Evolutionary conservation across 2,113 vertebrate genomes (phyloP).

Genomic region (Redunca redunca): DNA sequence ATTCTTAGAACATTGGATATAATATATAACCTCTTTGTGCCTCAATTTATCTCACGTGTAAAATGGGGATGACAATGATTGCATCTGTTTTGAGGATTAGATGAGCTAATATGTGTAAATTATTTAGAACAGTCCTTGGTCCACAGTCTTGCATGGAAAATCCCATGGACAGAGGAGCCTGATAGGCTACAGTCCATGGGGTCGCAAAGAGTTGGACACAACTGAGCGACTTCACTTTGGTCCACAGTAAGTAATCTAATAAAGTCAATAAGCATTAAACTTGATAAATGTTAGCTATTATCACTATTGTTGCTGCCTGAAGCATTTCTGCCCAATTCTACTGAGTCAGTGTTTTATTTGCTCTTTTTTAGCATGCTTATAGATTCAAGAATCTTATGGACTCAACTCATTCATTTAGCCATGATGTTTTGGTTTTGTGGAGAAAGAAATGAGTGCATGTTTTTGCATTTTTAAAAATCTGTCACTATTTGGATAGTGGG

Average conservation of each 20-base stretch:
- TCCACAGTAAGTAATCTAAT: not conserved
- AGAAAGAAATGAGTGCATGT: not conserved
- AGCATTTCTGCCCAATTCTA: not conserved
- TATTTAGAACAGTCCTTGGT: not conserved
- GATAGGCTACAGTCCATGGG: too few species aligned
- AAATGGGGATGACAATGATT: not conserved
- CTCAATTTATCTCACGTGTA: not conserved
- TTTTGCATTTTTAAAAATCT: not conserved
- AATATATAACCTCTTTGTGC: not conserved
- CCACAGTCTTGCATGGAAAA: too few species aligned
- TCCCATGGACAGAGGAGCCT: too few species aligned
- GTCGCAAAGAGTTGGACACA: too few species aligned
- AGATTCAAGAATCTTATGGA: not conserved
- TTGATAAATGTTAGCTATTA: not conserved
- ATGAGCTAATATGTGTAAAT: not conserved
- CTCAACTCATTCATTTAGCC: not conserved
- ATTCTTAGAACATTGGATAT: not conserved
- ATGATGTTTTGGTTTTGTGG: not conserved
- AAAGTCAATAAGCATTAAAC: not conserved
- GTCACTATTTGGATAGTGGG: not conserved
- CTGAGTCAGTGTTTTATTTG: not conserved
- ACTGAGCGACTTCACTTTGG: not conserved
- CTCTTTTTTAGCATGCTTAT: not conserved
- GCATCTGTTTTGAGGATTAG: not conserved
- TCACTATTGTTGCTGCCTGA: not conserved